Evolutionary conservation across 37 sponge, comb jelly and placozoan genomes (phyloP).

Genomic region (Petrosia ficiformis): DNA sequence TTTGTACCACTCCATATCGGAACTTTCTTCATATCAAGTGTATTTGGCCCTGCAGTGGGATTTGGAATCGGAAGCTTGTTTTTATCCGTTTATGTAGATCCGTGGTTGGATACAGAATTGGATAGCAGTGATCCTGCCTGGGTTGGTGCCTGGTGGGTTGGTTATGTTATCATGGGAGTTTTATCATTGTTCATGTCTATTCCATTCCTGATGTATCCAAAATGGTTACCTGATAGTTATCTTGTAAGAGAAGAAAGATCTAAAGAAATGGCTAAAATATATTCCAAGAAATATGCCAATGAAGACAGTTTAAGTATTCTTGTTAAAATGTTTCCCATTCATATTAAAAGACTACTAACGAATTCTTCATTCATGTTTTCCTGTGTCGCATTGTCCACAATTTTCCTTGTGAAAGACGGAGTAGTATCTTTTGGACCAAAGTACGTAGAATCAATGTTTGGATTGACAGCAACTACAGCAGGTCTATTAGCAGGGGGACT

Average conservation of each 20-base stretch:
- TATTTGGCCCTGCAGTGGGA: slow-evolving; percentile 75
- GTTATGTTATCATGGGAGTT: slow-evolving; percentile 51
- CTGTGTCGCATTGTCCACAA: not conserved
- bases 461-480: slow-evolving; percentile 21
- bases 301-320: not conserved
- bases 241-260: slow-evolving; percentile 23
- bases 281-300: too few relatives aligned
- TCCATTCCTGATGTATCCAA: slow-evolving; percentile 79
- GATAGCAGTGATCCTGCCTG: slow-evolving; percentile 55
- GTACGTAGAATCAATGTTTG: slow-evolving; percentile 43
- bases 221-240: slow-evolving; percentile 40
- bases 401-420: slow-evolving; percentile 17
- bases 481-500: slow-evolving; percentile 34
- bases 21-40: slow-evolving; percentile 24
- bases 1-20: slow-evolving; percentile 63
- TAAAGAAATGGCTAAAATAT: slow-evolving; percentile 7
- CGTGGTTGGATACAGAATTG: slow-evolving; percentile 41
- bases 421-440: slow-evolving; percentile 43
- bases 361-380: slow-evolving; percentile 33
- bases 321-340: slow-evolving; percentile 35
- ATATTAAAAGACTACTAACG: slow-evolving; percentile 15
- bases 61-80: slow-evolving; percentile 67
- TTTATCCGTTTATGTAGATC: slow-evolving; percentile 71
- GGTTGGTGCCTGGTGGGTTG: slow-evolving; percentile 90
- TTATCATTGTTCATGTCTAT: slow-evolving; percentile 39